phyloP scores from a whole-genome alignment of 2,888 invertebrate species.

The Metallyticus violacea region DNA sequence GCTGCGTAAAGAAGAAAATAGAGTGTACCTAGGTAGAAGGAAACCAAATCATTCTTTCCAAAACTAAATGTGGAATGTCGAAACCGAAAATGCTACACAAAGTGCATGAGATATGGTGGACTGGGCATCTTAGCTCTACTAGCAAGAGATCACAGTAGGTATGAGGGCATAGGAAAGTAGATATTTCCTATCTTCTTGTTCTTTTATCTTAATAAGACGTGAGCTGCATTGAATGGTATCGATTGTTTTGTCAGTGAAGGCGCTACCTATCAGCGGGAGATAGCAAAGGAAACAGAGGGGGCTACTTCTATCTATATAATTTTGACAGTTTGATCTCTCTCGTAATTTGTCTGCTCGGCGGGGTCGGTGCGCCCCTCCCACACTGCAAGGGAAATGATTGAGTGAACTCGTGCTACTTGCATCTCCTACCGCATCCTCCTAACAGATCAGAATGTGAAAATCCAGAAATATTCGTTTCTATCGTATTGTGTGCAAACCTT shows the following conservation, averaged over 20 bases:
- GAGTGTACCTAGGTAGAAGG: no score
- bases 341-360: neutral
- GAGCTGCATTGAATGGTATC: neutral
- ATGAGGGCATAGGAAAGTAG: neutral
- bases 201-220: neutral
- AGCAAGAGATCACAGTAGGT: neutral
- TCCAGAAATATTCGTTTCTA: no score
- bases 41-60: no score
- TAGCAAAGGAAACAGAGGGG: neutral
- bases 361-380: neutral
- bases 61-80: no score
- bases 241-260: neutral
- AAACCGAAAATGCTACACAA: neutral
- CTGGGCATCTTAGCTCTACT: no score
- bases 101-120: no score
- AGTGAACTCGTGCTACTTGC: neutral
- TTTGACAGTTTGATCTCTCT: conserved; percentile 1
- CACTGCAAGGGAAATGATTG: neutral
- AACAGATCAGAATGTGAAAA: no score
- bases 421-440: neutral
- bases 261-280: neutral
- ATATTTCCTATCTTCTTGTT: neutral
- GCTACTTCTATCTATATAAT: neutral
- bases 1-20: no score
- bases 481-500: no score